Evolutionary conservation across 2,113 vertebrate genomes (phyloP), one percentile per base, ranked within the genome.

Genomic region (Talpa occidentalis): DNA sequence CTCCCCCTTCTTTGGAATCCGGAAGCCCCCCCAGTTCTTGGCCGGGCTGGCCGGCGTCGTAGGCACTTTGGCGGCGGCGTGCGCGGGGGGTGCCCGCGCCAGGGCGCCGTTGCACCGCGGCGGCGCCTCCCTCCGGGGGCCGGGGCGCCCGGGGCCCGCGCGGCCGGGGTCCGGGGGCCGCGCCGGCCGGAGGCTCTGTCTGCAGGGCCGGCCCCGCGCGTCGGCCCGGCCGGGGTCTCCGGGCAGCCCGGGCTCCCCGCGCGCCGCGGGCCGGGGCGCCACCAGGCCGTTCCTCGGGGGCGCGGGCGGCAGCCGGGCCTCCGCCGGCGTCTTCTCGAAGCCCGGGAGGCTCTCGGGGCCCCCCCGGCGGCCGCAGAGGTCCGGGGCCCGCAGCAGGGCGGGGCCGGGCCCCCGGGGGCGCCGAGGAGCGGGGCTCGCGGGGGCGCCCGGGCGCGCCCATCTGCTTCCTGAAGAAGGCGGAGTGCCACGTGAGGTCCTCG

Each of bases 1-100:
- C 81, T 99, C 99, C 89, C 98, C 98, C 93, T 99, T 99, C 98
- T 99, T 99, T 87, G 99, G 99, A 99, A 99, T 99, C 96, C 99
- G 98, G 98, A 99, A 99, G 97, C 99, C 99, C 0, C 99, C 99
- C 99, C 99, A 99, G 98, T 99, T 99, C 88, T 99, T 99, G 52
- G 98, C 98, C 0, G 98, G 98, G 95, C 98, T 98, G 0, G 97
- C 97, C 17, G 98, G 97, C 2, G 98, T 96, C 4, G 97, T 98
- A 98, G 99, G 97, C 94, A 98, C 94, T 98, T 98, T 98, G 85
- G 97, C 98, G 95, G 98, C 95, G n/a, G 97, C 88, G 44, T 98
- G 98, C 47, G 69, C 2, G 21, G 4, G 69, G 69, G 67, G 69
- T 9, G 69, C 69, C 17, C 12, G 3, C 37, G 69, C n/a, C 21